Evolutionary conservation across 2,888 invertebrate species (phyloP).

Genomic region (Cactoblastis cactorum): DNA sequence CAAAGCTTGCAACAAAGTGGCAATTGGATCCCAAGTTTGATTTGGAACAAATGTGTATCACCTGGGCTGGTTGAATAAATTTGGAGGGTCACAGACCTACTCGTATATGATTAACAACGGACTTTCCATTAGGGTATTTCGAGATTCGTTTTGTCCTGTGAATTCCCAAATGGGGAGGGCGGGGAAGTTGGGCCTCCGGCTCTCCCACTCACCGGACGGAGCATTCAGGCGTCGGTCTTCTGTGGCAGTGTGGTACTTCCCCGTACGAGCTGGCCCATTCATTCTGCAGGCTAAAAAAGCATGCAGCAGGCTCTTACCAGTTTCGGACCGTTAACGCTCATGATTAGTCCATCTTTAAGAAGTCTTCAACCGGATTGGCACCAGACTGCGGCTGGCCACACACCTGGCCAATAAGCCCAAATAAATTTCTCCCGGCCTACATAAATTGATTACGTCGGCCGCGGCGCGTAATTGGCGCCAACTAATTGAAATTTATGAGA

Average conservation of each 20-base stretch:
- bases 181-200: no score
- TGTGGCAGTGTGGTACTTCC: no score
- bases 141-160: no score
- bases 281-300: no score
- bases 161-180: no score
- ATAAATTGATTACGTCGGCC: constrained; percentile 11
- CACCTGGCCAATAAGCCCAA: constrained; percentile 18
- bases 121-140: no score
- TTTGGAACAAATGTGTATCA: constrained; percentile 1
- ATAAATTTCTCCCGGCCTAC: constrained; percentile 11
- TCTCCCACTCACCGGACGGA: no score
- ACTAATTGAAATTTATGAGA: constrained; percentile 25
- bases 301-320: no score
- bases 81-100: not conserved
- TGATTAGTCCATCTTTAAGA: not conserved
- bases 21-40: not conserved
- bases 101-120: not conserved
- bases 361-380: not conserved
- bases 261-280: no score
- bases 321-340: no score
- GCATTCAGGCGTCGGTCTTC: no score
- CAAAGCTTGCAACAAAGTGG: constrained; percentile 2
- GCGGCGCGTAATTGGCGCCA: constrained; percentile 21
- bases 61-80: constrained; percentile 1
- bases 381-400: not conserved